Evolutionary conservation across 2,888 invertebrate species (phyloP).

Genomic region (Tyria jacobaeae): DNA sequence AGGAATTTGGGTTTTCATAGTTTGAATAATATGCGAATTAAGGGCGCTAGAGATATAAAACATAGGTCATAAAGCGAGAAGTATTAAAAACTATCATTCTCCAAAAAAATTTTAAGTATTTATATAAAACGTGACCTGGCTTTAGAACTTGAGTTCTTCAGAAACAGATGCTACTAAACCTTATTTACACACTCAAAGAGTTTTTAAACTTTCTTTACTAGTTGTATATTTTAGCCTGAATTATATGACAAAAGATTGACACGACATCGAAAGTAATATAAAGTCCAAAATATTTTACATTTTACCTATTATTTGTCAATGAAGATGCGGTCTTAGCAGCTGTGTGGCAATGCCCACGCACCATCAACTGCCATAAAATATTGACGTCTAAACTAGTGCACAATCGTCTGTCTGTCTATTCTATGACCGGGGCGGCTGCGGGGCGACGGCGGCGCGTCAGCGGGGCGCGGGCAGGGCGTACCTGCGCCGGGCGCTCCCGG

Average conservation of each 20-base stretch:
- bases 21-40: slow-evolving; percentile 7
- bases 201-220: slow-evolving; percentile 18
- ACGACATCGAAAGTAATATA: slow-evolving; percentile 18
- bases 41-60: neutral
- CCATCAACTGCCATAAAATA: slow-evolving; percentile 47
- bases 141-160: slow-evolving; percentile 19
- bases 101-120: too few species aligned
- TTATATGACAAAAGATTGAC: slow-evolving; percentile 27
- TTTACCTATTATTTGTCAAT: slow-evolving; percentile 27
- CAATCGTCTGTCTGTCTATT: slow-evolving; percentile 61
- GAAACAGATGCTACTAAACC: slow-evolving; percentile 19
- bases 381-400: slow-evolving; percentile 49
- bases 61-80: neutral
- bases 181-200: slow-evolving; percentile 18
- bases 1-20: slow-evolving; percentile 8
- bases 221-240: slow-evolving; percentile 31
- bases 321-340: slow-evolving; percentile 37
- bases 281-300: slow-evolving; percentile 22
- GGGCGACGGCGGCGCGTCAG: slow-evolving; percentile 52
- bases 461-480: slow-evolving; percentile 63
- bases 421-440: slow-evolving; percentile 60
- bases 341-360: slow-evolving; percentile 35
- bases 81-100: too few species aligned
- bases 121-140: slow-evolving; percentile 2
- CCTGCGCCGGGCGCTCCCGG: slow-evolving; percentile 75